Conservation (phyloP, 2,888 invertebrate genomes). For the Phalangium opilio region DNA sequence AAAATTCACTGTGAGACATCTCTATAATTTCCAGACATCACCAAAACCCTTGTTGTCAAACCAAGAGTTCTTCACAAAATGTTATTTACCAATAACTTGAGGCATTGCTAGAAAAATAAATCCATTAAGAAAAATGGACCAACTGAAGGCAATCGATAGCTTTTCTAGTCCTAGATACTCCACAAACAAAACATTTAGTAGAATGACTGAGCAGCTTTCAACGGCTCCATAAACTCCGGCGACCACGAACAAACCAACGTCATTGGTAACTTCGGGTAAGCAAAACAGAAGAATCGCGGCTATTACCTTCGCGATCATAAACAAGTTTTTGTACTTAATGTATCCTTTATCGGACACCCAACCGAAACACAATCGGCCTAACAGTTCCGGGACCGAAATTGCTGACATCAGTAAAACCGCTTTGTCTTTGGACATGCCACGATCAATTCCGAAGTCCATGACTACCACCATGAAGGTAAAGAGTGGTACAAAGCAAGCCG, state of each 20-base stretch:
- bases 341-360: conserved; percentile 13
- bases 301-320: no score
- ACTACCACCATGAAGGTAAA: conserved; percentile 16
- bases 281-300: no score
- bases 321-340: background rate
- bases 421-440: conserved; percentile 7
- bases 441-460: conserved; percentile 14
- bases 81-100: conserved; percentile 13
- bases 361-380: conserved; percentile 16
- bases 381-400: conserved; percentile 14
- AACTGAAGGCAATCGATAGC: conserved; percentile 17
- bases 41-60: no score
- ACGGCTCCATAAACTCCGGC: no score
- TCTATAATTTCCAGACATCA: no score
- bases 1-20: no score
- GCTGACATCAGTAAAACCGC: conserved; percentile 13
- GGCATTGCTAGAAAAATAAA: conserved; percentile 16
- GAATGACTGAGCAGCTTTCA: conserved; percentile 4
- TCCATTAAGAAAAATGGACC: conserved; percentile 18
- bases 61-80: no score
- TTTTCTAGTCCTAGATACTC: conserved; percentile 17
- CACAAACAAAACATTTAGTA: conserved; percentile 14
- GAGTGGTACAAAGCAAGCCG: conserved; percentile 6
- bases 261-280: no score
- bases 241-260: no score